Conservation (phyloP, 2,888 invertebrate species). For the Baronia brevicornis region DNA sequence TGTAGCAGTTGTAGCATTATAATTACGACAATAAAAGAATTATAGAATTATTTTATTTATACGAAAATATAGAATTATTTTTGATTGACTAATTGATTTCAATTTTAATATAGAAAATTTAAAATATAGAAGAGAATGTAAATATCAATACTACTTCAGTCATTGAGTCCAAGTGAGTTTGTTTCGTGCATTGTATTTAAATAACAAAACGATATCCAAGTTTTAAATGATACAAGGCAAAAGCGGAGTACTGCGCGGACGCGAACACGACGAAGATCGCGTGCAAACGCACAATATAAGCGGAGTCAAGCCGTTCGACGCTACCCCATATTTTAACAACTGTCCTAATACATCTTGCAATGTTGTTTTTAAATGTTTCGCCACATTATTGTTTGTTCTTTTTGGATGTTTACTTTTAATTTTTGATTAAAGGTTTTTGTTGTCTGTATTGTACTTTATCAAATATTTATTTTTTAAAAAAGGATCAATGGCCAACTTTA, state of each 20-base stretch:
- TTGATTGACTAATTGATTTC: too few species aligned
- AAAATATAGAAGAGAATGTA: too few species aligned
- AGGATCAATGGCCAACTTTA: too few species aligned
- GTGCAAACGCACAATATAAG: constrained; percentile 62
- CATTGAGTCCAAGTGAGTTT: too few species aligned
- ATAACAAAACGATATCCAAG: constrained; percentile 20
- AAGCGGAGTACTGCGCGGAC: constrained; percentile 31
- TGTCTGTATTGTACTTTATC: constrained; percentile 24
- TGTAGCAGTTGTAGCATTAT: too few species aligned
- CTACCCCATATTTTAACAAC: constrained; percentile 76
- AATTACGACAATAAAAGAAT: too few species aligned
- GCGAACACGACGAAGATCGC: constrained; percentile 51
- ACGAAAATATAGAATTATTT: too few species aligned
- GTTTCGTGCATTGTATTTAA: constrained; percentile 4
- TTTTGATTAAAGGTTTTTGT: constrained; percentile 52
- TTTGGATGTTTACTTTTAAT: constrained; percentile 69
- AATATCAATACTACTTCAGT: too few species aligned
- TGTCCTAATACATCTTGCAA: constrained; percentile 76
- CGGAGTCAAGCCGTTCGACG: constrained; percentile 56
- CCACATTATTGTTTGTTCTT: constrained; percentile 68
- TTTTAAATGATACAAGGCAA: constrained; percentile 12
- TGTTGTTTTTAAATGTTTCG: constrained; percentile 74
- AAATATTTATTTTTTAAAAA: constrained; percentile 26
- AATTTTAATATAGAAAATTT: too few species aligned
- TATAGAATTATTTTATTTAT: too few species aligned